Conservation (phyloP, 1,140 invertebrate species). For the Drosophila murphyi region DNA sequence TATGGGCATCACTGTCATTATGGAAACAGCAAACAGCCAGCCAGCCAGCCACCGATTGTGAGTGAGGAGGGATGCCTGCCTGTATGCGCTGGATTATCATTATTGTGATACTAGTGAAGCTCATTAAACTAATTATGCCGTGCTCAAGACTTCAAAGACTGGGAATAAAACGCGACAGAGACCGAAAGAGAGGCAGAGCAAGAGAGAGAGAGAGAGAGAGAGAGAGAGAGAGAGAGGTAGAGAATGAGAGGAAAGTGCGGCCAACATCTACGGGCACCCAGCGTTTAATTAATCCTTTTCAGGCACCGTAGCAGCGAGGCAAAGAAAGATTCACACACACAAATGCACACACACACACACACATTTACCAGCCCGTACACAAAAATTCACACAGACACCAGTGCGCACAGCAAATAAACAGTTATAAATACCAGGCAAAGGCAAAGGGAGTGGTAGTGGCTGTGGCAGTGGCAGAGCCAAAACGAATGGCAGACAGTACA, state of each 20-base stretch:
- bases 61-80: neutral
- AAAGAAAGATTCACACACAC: slow-evolving; percentile 20
- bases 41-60: neutral
- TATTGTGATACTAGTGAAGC: slow-evolving; percentile 69
- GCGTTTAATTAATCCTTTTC: slow-evolving; percentile 79
- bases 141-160: slow-evolving; percentile 70
- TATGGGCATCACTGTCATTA: slow-evolving; percentile 12
- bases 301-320: slow-evolving; percentile 51
- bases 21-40: slow-evolving; percentile 2
- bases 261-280: slow-evolving; percentile 54
- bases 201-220: slow-evolving; percentile 14
- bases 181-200: slow-evolving; percentile 5
- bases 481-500: slow-evolving; percentile 31
- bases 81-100: slow-evolving; percentile 28
- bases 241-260: neutral
- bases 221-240: slow-evolving; percentile 4
- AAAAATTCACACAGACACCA: slow-evolving; percentile 2
- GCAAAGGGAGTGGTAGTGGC: slow-evolving; percentile 10
- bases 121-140: slow-evolving; percentile 80
- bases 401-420: slow-evolving; percentile 73
- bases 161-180: slow-evolving; percentile 3
- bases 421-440: slow-evolving; percentile 65
- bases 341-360: slow-evolving; percentile 9
- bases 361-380: neutral
- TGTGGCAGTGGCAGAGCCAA: slow-evolving; percentile 17